Conservation (phyloP, 2,888 invertebrate species). For the Calameuta filiformis region DNA sequence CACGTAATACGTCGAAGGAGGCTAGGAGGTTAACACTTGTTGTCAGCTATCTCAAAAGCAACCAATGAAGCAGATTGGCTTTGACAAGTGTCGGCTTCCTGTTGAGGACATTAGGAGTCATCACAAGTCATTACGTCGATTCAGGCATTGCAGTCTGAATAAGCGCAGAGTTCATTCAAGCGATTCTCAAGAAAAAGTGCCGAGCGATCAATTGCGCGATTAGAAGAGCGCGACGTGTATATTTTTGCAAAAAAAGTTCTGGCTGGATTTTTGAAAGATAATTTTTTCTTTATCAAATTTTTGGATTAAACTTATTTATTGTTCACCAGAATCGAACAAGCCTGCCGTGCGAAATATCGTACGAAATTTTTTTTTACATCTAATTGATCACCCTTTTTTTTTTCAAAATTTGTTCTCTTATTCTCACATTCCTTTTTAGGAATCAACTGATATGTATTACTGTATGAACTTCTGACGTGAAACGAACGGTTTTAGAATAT, state of each 20-base stretch:
- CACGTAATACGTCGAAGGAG: slow-evolving; percentile 7
- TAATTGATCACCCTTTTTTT: neutral
- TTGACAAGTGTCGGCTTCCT: slow-evolving; percentile 56
- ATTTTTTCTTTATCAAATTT: neutral
- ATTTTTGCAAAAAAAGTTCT: neutral
- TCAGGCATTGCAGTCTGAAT: neutral
- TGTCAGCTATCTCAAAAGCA: slow-evolving; percentile 14
- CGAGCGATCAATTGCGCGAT: neutral
- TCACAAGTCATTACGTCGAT: slow-evolving; percentile 30
- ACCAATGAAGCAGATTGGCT: slow-evolving; percentile 26
- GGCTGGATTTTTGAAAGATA: neutral
- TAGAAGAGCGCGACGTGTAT: neutral
- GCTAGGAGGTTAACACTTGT: slow-evolving; percentile 8
- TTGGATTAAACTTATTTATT: neutral
- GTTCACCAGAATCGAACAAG: neutral
- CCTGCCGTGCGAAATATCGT: neutral
- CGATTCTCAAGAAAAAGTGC: neutral
- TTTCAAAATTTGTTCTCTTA: neutral
- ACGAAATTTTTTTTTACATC: neutral
- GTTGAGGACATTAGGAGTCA: slow-evolving; percentile 44
- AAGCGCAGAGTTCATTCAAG: neutral
- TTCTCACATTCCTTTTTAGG: neutral
- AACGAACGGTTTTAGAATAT: neutral
- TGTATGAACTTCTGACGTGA: neutral
- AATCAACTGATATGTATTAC: neutral